A percentile compares a stretch with the other conserved stretches of the same genome.
Conservation (phyloP, 2,113 vertebrate genomes). For the Trematomus loennbergii region DNA sequence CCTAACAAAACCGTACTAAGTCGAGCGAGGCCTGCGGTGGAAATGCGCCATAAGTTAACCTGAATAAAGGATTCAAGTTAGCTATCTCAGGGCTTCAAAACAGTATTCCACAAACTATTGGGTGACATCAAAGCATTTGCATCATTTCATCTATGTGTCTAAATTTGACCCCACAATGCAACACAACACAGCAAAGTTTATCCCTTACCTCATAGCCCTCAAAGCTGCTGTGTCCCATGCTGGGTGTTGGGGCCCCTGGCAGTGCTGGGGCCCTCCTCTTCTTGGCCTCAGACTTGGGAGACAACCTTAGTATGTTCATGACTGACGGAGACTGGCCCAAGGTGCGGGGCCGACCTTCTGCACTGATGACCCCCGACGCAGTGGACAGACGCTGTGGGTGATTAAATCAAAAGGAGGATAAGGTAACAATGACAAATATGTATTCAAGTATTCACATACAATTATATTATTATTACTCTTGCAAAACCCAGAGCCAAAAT, state of each 20-base stretch:
- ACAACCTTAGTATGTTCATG: slow-evolving; percentile 87
- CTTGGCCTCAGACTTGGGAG: slow-evolving; percentile 85
- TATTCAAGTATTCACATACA: slow-evolving; percentile 6
- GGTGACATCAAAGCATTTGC: too few relatives aligned
- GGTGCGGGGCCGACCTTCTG: slow-evolving; percentile 81
- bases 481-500: not conserved
- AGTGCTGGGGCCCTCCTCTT: slow-evolving; percentile 92
- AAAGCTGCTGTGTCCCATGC: slow-evolving; percentile 26
- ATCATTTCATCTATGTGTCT: not conserved
- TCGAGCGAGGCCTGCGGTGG: too few relatives aligned
- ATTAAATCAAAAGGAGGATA: slow-evolving; percentile 4
- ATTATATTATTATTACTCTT: not conserved
- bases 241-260: slow-evolving; percentile 69
- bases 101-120: too few relatives aligned
- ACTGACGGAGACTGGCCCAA: slow-evolving; percentile 90
- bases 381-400: slow-evolving; percentile 81
- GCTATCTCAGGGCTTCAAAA: too few relatives aligned
- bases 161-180: not conserved
- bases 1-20: too few relatives aligned
- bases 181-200: not conserved
- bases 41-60: too few relatives aligned
- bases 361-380: slow-evolving; percentile 79
- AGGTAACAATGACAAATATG: slow-evolving; percentile 13
- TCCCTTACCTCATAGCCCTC: slow-evolving; percentile 78
- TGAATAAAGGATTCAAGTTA: too few relatives aligned